Conservation (phyloP, 2,113 vertebrate genomes). For the Myotis brandtii region DNA sequence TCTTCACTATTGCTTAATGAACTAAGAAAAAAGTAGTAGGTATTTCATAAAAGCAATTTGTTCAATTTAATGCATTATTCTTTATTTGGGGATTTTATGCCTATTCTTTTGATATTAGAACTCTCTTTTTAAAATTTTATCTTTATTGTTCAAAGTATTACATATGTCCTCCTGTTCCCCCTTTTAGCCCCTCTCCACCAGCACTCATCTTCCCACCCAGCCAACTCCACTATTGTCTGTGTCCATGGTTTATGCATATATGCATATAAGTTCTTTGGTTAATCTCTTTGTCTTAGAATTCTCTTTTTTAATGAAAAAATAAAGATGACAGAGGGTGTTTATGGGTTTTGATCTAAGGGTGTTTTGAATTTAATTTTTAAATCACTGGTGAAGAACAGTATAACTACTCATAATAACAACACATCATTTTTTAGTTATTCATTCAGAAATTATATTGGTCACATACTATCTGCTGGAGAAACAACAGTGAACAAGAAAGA, state of each 20-base stretch:
- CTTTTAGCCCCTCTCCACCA: no score
- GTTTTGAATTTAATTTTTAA: not conserved
- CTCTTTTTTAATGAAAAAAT: not conserved
- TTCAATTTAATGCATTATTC: not conserved
- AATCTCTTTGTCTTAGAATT: not conserved
- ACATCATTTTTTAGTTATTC: not conserved
- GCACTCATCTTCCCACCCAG: no score
- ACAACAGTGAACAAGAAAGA: not conserved
- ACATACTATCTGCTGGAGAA: not conserved
- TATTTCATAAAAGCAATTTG: not conserved
- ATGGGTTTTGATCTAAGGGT: not conserved
- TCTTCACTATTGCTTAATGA: not conserved
- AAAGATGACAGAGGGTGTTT: not conserved
- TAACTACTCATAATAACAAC: not conserved
- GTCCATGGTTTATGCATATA: no score
- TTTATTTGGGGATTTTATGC: not conserved
- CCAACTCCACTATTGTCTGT: no score
- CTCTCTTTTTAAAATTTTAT: no score
- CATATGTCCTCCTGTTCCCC: no score
- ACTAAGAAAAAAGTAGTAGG: not conserved
- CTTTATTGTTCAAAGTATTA: no score
- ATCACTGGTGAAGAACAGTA: not conserved
- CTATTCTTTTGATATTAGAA: not conserved
- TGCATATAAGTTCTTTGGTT: no score
- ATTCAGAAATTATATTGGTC: not conserved